Evolutionary conservation across 2,797 vertebrate genomes (phyloP), one percentile per base, ranked within the genome.

Genomic region (Characodon lateralis): DNA sequence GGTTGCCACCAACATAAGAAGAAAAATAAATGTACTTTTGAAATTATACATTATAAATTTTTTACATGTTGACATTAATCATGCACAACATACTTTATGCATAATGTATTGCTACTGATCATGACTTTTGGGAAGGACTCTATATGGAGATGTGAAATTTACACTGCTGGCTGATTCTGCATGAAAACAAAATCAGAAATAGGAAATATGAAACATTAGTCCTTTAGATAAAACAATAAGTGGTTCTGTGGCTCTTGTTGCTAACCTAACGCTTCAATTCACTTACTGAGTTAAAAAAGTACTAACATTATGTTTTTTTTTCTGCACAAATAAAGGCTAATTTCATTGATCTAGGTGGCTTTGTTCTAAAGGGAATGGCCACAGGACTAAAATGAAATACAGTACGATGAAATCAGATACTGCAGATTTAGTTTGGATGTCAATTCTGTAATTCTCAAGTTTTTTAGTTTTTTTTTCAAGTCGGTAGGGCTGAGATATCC

Each of bases 371-470:
- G 6, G 18, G 18, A 46, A 28, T 24, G 58, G n/a, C 22, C 69
- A 8, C 66, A 43, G 26, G 24, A 39, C 28, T 71, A 63, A 74
- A 85, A 83, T 79, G 48, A 71, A 58, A 87, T 55, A 24, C 8
- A 39, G 10, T 35, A 69, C 63, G 68, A 56, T 5, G n/a, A 77
- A 41, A 77, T 82, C 70, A 53, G 73, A 82, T 79, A 43, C n/a
- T 65, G 76, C 78, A 79, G 68, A 70, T 77, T 89, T 61, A 81
- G 81, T 80, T 77, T 77, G 78, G 77, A 85, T 84, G 87, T 90
- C 83, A 88, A 85, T 87, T 84, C 80, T 82, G 83, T 73, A 76
- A 88, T 88, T 88, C 83, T 85, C 86, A 89, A 81, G 75, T 85
- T 77, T 76, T 85, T 77, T 85, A 81, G 31, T 31, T 31, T 43